Evolutionary conservation across 2,888 invertebrate genomes (phyloP).

Genomic region (Charanyca ferruginea): DNA sequence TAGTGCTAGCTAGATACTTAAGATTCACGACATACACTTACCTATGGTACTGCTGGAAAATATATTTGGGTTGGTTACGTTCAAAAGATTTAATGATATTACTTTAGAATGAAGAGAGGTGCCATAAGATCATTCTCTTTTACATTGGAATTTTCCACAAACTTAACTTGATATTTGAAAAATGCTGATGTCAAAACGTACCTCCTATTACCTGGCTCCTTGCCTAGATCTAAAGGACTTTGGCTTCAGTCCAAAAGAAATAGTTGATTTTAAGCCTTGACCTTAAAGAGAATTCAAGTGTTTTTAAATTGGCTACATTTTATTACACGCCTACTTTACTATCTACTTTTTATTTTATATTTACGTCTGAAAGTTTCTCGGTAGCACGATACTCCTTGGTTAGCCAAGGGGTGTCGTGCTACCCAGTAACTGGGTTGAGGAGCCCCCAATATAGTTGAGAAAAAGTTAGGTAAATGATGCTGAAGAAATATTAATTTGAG

Average conservation of each 20-base stretch:
- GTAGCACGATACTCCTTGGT: no score
- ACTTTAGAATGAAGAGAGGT: slow-evolving; percentile 24
- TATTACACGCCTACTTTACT: background rate
- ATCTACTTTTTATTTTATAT: background rate
- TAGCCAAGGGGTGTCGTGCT: no score
- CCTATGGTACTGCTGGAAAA: slow-evolving; percentile 17
- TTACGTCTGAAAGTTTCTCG: background rate
- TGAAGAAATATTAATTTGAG: no score
- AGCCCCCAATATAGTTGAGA: no score
- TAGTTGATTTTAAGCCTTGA: slow-evolving; percentile 78
- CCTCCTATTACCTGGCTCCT: slow-evolving; percentile 78
- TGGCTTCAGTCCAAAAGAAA: slow-evolving; percentile 80
- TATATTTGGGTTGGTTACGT: slow-evolving; percentile 26
- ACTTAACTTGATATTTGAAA: slow-evolving; percentile 61
- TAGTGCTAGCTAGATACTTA: background rate
- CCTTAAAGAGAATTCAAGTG: slow-evolving; percentile 65
- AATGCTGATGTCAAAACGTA: slow-evolving; percentile 74
- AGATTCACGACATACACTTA: background rate
- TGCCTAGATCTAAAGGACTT: slow-evolving; percentile 74
- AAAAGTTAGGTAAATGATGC: no score
- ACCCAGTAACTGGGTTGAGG: no score
- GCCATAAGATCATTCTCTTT: slow-evolving; percentile 50
- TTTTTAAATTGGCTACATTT: slow-evolving; percentile 43
- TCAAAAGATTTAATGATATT: slow-evolving; percentile 49
- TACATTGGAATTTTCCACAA: slow-evolving; percentile 48